These are phyloP conservation scores for Sebastiscus albofasciatus DNA, from an alignment of 2,797 vertebrate species.

Conservation along the genomic window DNA sequence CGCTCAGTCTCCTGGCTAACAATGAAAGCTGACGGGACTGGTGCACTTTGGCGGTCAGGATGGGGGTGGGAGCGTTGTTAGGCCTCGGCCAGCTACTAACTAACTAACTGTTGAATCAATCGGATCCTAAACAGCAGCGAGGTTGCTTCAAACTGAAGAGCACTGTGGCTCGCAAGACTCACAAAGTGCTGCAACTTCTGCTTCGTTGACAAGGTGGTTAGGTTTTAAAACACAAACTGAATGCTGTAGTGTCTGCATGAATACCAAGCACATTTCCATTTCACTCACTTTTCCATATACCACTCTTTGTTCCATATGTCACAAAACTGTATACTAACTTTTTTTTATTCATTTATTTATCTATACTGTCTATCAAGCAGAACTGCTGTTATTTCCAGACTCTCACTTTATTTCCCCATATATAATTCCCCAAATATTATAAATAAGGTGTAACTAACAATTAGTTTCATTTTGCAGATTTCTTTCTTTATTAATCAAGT, in stretches of 20 bases:
- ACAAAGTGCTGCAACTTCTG: background rate
- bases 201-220: background rate
- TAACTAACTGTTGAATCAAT: constrained; percentile 26
- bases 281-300: background rate
- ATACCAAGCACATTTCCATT: background rate
- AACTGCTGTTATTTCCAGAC: background rate
- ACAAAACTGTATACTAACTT: background rate
- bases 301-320: background rate
- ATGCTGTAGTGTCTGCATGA: background rate
- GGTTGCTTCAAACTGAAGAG: background rate
- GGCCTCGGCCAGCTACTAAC: constrained; percentile 25
- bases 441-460: too few relatives aligned
- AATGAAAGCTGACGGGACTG: constrained; percentile 73
- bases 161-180: background rate
- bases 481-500: background rate
- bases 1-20: constrained; percentile 63
- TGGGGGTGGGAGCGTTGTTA: constrained; percentile 44
- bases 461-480: too few relatives aligned
- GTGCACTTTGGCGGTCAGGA: constrained; percentile 61
- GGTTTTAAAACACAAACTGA: background rate
- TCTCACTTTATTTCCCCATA: background rate
- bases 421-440: background rate
- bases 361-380: background rate
- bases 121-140: background rate
- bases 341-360: background rate